Evolutionary conservation across 2,888 invertebrate genomes (phyloP).

Genomic region (Zygothrica quintamaculata): DNA sequence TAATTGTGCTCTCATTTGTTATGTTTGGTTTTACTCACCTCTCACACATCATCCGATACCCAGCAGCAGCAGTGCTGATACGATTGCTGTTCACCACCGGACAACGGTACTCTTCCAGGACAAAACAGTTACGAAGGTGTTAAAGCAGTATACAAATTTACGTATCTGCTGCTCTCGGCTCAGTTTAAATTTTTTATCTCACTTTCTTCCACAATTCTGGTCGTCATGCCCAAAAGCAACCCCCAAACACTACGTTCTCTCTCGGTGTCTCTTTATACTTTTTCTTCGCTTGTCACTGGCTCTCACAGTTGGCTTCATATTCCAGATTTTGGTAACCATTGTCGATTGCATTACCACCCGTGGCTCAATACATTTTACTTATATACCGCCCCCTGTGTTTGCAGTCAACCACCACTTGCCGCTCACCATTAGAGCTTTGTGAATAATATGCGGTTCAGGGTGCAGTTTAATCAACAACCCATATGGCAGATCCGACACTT

Average conservation of each 20-base stretch:
- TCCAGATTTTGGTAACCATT: slow-evolving; percentile 65
- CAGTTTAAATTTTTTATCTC: slow-evolving; percentile 23
- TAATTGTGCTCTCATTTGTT: slow-evolving; percentile 44
- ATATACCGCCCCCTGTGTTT: slow-evolving; percentile 5
- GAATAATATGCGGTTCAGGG: slow-evolving; percentile 39
- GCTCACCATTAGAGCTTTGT: no score
- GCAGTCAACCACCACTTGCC: slow-evolving; percentile 42
- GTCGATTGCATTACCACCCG: slow-evolving; percentile 52
- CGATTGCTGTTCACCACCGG: slow-evolving; percentile 27
- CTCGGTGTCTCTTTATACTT: slow-evolving; percentile 25
- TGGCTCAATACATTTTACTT: slow-evolving; percentile 56
- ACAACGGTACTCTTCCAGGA: slow-evolving; percentile 50
- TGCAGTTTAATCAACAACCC: slow-evolving; percentile 33
- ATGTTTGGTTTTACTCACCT: slow-evolving; percentile 45
- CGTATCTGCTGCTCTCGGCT: slow-evolving; percentile 46
- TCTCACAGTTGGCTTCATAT: slow-evolving; percentile 37
- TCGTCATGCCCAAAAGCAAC: slow-evolving; percentile 27
- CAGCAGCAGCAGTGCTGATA: slow-evolving; percentile 20
- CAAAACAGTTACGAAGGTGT: slow-evolving; percentile 33
- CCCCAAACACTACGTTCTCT: slow-evolving; percentile 21
- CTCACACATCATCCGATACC: slow-evolving; percentile 5
- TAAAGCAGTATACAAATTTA: slow-evolving; percentile 22
- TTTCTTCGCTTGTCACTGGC: neutral
- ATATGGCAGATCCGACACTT: slow-evolving; percentile 35
- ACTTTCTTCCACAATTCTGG: slow-evolving; percentile 5